A percentile compares a stretch with the other conserved stretches of the same genome.
Conservation (phyloP, 2,113 vertebrate genomes). For the Calonectris borealis region DNA sequence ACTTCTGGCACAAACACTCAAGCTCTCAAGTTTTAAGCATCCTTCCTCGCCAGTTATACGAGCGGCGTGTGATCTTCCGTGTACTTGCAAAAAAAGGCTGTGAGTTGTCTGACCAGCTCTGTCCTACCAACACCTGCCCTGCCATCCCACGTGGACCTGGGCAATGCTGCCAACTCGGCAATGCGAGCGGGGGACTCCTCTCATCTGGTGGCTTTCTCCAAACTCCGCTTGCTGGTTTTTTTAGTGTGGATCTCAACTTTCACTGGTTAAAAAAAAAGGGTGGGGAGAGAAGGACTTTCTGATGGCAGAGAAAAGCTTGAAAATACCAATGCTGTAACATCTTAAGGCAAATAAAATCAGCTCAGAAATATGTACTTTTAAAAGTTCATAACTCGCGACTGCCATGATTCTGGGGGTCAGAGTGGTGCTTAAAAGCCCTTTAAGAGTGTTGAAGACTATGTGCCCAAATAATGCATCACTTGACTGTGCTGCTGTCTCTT, state of each 20-base stretch:
- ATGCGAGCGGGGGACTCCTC: neutral
- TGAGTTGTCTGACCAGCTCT: neutral
- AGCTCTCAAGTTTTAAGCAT: conserved; percentile 11
- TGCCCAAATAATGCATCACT: neutral
- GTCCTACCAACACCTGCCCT: neutral
- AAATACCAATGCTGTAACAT: neutral
- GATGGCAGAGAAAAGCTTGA: neutral
- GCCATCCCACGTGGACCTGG: neutral
- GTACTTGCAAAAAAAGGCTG: neutral
- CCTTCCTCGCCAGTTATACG: neutral
- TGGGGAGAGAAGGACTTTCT: neutral
- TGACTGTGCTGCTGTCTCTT: neutral
- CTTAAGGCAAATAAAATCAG: neutral
- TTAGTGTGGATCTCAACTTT: neutral
- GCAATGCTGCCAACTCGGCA: too few species aligned
- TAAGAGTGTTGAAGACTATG: neutral
- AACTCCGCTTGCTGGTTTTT: neutral
- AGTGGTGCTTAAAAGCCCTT: neutral
- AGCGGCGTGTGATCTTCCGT: neutral
- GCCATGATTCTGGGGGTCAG: neutral
- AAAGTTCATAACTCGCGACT: neutral
- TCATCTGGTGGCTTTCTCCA: neutral
- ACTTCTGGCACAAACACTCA: conserved; percentile 25
- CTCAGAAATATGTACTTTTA: neutral
- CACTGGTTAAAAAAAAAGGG: neutral